These are phyloP conservation scores for Calyptomena viridis DNA, from an alignment of 2,113 vertebrate genomes.

Conservation along the genomic window DNA sequence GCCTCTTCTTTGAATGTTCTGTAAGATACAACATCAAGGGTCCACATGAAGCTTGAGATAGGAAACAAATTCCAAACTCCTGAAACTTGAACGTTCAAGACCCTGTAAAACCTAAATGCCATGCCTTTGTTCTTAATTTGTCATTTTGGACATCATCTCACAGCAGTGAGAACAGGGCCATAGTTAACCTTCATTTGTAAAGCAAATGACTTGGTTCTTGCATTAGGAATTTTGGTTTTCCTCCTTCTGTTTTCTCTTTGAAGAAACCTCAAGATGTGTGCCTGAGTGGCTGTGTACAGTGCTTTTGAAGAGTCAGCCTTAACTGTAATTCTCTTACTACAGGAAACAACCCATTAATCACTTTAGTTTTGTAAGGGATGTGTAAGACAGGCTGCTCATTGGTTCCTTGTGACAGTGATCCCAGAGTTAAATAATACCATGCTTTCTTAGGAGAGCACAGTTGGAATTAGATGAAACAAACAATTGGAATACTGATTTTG, in stretches of 20 bases:
- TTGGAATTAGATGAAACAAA: neutral
- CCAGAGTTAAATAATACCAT: neutral
- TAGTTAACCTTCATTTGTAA: neutral
- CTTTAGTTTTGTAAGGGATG: neutral
- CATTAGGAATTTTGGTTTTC: neutral
- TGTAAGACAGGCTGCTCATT: accelerated
- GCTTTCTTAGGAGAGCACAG: neutral
- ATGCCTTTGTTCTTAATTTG: neutral
- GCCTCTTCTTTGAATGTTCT: neutral
- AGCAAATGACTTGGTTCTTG: neutral
- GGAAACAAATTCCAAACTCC: neutral
- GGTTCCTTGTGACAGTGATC: neutral
- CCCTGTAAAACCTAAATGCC: neutral
- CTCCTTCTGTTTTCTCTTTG: neutral
- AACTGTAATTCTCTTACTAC: neutral
- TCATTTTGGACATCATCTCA: neutral
- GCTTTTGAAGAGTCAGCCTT: neutral
- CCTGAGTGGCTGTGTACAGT: neutral
- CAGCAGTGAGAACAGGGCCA: neutral
- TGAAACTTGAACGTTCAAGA: neutral
- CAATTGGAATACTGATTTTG: neutral
- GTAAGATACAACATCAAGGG: neutral
- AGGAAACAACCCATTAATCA: neutral
- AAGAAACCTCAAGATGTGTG: neutral
- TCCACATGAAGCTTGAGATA: neutral